Conservation (phyloP, 2,797 vertebrate genomes). For the Atherinosoma microstoma region DNA sequence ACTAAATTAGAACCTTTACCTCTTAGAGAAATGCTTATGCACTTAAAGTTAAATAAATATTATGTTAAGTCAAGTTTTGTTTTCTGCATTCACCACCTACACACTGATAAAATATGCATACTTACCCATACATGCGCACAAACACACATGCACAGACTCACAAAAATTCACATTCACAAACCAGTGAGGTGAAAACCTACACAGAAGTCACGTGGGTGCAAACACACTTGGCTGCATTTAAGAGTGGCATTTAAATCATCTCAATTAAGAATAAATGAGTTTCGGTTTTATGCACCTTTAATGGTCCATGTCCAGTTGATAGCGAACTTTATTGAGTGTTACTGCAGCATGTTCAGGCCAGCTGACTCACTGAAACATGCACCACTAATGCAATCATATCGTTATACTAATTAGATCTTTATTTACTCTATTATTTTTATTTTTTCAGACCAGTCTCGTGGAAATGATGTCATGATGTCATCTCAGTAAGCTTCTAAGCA, state of each 20-base stretch:
- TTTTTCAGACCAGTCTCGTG: neutral
- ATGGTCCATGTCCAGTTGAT: slow-evolving; percentile 56
- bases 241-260: slow-evolving; percentile 46
- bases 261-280: slow-evolving; percentile 42
- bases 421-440: neutral
- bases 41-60: slow-evolving; percentile 7
- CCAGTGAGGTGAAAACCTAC: neutral
- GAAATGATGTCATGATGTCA: neutral
- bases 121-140: too few relatives aligned
- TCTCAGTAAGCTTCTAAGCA: neutral
- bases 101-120: neutral
- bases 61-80: neutral
- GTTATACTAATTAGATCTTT: neutral
- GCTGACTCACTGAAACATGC: slow-evolving; percentile 17
- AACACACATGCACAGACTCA: neutral
- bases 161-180: neutral
- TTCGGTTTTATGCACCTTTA: slow-evolving; percentile 48
- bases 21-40: slow-evolving; percentile 22
- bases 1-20: neutral
- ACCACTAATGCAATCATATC: slow-evolving; percentile 13
- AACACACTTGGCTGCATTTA: slow-evolving; percentile 10
- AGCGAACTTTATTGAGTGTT: slow-evolving; percentile 41
- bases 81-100: neutral
- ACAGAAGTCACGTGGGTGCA: neutral
- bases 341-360: slow-evolving; percentile 44